Evolutionary conservation across 2,888 invertebrate genomes (phyloP).

Genomic region (Chloroclystis v-ata): DNA sequence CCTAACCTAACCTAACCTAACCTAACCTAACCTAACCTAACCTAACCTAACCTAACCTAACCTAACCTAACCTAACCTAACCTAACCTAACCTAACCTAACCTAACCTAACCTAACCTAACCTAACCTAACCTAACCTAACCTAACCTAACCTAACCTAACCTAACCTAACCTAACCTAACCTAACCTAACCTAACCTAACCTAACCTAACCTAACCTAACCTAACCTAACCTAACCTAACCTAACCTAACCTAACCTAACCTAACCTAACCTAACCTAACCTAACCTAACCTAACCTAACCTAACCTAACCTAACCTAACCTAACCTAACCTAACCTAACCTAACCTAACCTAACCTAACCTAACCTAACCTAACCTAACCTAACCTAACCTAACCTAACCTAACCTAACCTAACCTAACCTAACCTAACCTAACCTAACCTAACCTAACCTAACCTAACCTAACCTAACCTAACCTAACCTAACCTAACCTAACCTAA

Average conservation of each 20-base stretch:
- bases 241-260: conserved; percentile 27
- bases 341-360: conserved; percentile 28
- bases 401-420: conserved; percentile 31
- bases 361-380: conserved; percentile 31
- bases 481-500: conserved; percentile 19
- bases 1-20: conserved; percentile 15
- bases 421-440: conserved; percentile 30
- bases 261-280: conserved; percentile 28
- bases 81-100: conserved; percentile 3
- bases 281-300: conserved; percentile 25
- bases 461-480: conserved; percentile 15
- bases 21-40: conserved; percentile 18
- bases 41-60: conserved; percentile 20
- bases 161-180: conserved; percentile 8
- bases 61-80: conserved; percentile 20
- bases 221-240: conserved; percentile 12
- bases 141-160: conserved; percentile 11
- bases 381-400: conserved; percentile 30
- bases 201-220: conserved; percentile 8
- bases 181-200: conserved; percentile 8
- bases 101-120: conserved; percentile 18
- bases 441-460: conserved; percentile 23
- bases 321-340: conserved; percentile 31
- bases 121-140: conserved; percentile 24
- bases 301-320: conserved; percentile 29